A percentile compares a stretch with the other conserved stretches of the same genome.
Conservation (phyloP, 2,797 vertebrate genomes). For the Tokudaia muenninki region DNA sequence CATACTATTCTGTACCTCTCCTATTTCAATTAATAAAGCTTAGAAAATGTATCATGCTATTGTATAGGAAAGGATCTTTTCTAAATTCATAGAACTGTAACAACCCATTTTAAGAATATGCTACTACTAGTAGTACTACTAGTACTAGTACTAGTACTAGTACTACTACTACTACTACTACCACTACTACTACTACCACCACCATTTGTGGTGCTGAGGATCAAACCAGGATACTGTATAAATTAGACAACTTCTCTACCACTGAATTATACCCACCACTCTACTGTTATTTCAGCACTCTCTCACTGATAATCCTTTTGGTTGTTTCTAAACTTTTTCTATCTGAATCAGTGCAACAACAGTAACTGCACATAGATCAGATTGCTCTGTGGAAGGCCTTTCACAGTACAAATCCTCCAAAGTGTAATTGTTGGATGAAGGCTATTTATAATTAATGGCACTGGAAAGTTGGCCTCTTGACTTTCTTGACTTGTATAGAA, state of each 20-base stretch:
- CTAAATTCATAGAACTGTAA: background rate
- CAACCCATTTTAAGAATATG: background rate
- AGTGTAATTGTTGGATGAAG: slow-evolving; percentile 9
- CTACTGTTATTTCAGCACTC: background rate
- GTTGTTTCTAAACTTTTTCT: background rate
- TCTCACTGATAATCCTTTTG: background rate
- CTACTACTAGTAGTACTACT: too few relatives aligned
- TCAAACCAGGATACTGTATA: background rate
- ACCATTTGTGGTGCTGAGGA: background rate
- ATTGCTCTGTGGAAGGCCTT: background rate
- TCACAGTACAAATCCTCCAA: background rate
- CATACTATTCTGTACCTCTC: background rate
- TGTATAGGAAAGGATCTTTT: background rate
- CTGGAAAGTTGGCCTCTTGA: background rate
- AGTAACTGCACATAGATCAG: background rate
- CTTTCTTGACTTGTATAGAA: background rate
- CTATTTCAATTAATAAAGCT: background rate
- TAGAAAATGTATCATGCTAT: background rate
- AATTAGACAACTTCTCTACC: background rate
- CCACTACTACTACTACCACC: too few relatives aligned
- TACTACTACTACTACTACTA: background rate
- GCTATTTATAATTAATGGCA: background rate
- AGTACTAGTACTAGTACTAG: background rate
- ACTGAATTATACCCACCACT: background rate
- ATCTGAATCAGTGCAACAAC: background rate